Conservation (phyloP, 30 jellyfish, hydroid and myxozoan genomes). For the Aurelia sp. region DNA sequence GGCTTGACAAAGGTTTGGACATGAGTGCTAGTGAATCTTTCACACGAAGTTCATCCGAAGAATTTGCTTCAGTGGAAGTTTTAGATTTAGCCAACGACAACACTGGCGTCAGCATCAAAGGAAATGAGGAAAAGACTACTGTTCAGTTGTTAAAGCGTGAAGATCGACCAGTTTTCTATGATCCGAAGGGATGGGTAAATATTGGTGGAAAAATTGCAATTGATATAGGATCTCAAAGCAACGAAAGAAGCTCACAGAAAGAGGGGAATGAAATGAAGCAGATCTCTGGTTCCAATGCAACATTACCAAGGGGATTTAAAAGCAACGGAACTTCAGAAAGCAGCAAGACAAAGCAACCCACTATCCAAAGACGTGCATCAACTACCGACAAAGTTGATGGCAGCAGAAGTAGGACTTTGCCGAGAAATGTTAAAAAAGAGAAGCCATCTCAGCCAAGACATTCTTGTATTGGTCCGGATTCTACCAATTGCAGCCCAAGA, state of each 20-base stretch:
- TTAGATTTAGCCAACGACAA: not conserved
- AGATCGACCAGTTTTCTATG: constrained; percentile 45
- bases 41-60: not conserved
- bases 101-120: not conserved
- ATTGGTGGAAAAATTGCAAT: not conserved
- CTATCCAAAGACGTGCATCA: constrained; percentile 1
- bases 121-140: not conserved
- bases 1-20: not conserved
- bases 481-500: not conserved
- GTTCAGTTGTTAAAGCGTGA: constrained; percentile 1
- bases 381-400: not conserved
- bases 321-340: not conserved
- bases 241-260: too few species aligned
- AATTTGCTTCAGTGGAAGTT: not conserved
- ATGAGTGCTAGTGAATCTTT: not conserved
- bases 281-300: too few species aligned
- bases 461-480: constrained; percentile 17
- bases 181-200: constrained; percentile 31
- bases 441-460: constrained; percentile 13
- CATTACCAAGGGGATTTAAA: constrained; percentile 29
- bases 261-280: too few species aligned
- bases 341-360: not conserved
- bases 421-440: constrained; percentile 4
- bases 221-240: constrained; percentile 1
- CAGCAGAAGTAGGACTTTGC: constrained; percentile 21